A percentile compares a stretch with the other conserved stretches of the same genome.
phyloP scores from a whole-genome alignment of 2,797 vertebrate species.

The Enoplosus armatus region DNA sequence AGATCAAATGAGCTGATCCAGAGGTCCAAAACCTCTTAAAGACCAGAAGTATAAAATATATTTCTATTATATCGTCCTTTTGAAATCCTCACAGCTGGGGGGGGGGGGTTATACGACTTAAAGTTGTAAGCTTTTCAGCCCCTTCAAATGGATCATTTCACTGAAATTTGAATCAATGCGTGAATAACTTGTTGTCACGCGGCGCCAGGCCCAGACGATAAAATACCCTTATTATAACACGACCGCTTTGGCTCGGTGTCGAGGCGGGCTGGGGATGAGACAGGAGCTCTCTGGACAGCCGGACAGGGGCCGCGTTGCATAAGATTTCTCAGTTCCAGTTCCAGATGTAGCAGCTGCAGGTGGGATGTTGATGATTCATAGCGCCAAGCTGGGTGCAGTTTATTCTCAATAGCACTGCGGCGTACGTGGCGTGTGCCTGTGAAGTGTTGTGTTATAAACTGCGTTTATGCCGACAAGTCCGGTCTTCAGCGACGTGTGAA shows the following conservation, averaged over 20 bases:
- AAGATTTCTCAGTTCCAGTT: conserved; percentile 36
- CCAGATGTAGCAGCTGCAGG: conserved; percentile 54
- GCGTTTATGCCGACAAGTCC: conserved; percentile 11
- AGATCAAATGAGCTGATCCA: not conserved
- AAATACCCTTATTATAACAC: not conserved
- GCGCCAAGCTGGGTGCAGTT: conserved; percentile 43
- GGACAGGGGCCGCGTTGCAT: conserved; percentile 39
- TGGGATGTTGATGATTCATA: conserved; percentile 64
- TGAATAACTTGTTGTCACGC: too few relatives aligned
- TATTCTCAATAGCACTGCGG: conserved; percentile 34
- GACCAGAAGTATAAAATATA: not conserved
- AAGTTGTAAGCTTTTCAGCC: not conserved
- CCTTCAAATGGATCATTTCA: not conserved
- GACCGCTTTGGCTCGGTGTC: not conserved
- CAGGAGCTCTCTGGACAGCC: conserved; percentile 42
- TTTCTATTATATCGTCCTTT: not conserved
- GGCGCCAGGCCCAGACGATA: not conserved
- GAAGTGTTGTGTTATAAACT: conserved; percentile 37
- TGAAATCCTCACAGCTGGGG: too few relatives aligned
- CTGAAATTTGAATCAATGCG: not conserved
- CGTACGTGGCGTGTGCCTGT: conserved; percentile 52
- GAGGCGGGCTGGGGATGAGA: conserved; percentile 4
- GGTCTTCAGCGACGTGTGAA: not conserved
- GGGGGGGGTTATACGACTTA: too few relatives aligned
- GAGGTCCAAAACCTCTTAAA: not conserved